phyloP scores from a whole-genome alignment of 2,113 vertebrate species.

The Clarias batrachus region DNA sequence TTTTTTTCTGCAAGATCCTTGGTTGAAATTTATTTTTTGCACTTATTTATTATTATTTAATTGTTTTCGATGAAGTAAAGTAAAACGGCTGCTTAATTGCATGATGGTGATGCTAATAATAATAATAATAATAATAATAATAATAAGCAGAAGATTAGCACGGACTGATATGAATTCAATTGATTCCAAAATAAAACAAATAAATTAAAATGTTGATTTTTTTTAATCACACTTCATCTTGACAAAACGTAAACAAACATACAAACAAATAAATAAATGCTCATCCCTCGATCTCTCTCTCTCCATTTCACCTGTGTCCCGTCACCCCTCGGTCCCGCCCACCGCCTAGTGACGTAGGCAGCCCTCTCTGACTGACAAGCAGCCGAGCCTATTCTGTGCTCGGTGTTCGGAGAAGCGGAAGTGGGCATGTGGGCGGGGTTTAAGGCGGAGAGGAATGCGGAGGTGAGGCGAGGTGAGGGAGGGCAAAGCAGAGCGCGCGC shows the following conservation, averaged over 20 bases:
- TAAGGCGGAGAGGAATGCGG: constrained; percentile 17
- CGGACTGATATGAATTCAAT: not conserved
- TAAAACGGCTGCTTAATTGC: too few relatives aligned
- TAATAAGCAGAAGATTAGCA: too few relatives aligned
- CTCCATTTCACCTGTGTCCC: not conserved
- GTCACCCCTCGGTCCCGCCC: not conserved
- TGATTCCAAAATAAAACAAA: not conserved
- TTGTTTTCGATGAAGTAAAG: not conserved
- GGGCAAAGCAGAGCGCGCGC: constrained; percentile 2
- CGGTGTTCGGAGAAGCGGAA: constrained; percentile 60
- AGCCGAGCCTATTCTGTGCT: not conserved
- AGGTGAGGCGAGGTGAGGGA: constrained; percentile 22
- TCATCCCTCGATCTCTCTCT: not conserved
- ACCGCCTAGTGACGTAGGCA: not conserved
- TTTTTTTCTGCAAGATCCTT: not conserved
- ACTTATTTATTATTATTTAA: not conserved
- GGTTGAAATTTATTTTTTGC: not conserved
- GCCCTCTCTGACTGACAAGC: not conserved
- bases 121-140: too few relatives aligned
- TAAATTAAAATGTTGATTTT: not conserved
- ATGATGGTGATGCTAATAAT: too few relatives aligned
- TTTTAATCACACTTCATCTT: not conserved
- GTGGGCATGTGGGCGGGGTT: constrained; percentile 51
- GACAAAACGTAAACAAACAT: not conserved
- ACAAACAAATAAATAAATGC: not conserved